Evolutionary conservation across 2,113 vertebrate genomes (phyloP).

Genomic region (Synodontis membranacea): DNA sequence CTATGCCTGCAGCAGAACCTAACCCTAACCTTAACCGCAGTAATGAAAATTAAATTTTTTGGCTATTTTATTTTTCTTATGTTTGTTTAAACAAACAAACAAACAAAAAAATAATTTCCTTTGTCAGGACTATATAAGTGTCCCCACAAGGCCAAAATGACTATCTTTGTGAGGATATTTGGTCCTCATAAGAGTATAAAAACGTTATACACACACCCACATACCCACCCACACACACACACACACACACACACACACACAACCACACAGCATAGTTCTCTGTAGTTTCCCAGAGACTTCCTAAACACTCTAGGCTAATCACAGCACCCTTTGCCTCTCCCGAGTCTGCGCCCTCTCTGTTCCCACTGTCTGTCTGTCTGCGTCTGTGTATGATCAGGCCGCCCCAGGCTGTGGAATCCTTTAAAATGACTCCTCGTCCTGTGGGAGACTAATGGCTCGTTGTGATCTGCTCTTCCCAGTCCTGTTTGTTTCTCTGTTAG

Average conservation of each 20-base stretch:
- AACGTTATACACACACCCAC: conserved; percentile 20
- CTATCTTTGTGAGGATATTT: no score
- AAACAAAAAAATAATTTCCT: no score
- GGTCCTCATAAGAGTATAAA: no score
- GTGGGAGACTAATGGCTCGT: conserved; percentile 24
- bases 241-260: conserved; percentile 16
- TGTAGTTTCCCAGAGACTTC: conserved; percentile 35
- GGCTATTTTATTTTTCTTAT: no score
- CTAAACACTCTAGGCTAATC: conserved; percentile 29
- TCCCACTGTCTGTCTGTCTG: conserved; percentile 51
- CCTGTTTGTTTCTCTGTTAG: conserved; percentile 43
- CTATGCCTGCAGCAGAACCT: no score
- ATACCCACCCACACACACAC: neutral
- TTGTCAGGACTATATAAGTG: no score
- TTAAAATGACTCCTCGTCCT: conserved; percentile 52
- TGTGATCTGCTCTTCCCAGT: conserved; percentile 34
- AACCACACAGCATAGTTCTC: conserved; percentile 1
- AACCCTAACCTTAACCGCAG: no score
- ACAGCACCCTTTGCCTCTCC: conserved; percentile 25
- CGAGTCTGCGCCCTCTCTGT: conserved; percentile 25
- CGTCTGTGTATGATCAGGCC: conserved; percentile 30
- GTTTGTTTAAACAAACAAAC: no score
- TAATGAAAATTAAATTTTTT: no score
- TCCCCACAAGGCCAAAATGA: no score
- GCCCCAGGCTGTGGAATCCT: conserved; percentile 43